These are phyloP conservation scores for Myodes glareolus DNA, from an alignment of 2,113 vertebrate genomes.

Conservation along the genomic window DNA sequence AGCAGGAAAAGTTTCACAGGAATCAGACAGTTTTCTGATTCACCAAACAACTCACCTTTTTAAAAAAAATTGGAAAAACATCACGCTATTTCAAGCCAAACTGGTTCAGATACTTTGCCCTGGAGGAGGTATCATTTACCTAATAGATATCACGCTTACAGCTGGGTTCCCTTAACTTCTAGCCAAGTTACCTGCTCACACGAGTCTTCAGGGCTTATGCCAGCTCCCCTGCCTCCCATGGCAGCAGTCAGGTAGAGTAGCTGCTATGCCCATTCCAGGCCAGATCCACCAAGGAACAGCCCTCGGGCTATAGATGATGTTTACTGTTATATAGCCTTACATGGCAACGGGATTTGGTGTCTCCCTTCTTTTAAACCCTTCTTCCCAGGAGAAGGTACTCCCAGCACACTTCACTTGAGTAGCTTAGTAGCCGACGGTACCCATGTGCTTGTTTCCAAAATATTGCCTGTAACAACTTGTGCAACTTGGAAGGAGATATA, in stretches of 20 bases:
- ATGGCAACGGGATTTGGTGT: conserved; percentile 61
- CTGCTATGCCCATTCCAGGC: background rate
- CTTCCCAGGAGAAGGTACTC: conserved; percentile 44
- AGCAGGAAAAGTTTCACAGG: background rate
- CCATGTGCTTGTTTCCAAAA: conserved; percentile 75
- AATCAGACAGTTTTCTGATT: background rate
- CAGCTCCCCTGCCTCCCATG: background rate
- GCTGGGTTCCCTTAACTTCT: background rate
- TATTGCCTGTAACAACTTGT: conserved; percentile 72
- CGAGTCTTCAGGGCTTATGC: background rate
- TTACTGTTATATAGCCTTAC: conserved; percentile 31
- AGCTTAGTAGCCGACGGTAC: conserved; percentile 73
- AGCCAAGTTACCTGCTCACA: background rate
- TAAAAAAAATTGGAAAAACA: background rate
- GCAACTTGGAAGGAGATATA: conserved; percentile 33
- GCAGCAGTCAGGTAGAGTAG: background rate
- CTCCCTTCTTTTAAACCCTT: conserved; percentile 41
- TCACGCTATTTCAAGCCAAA: conserved; percentile 20
- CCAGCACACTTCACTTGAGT: background rate
- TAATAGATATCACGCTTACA: conserved; percentile 22
- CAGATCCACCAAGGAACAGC: conserved; percentile 32
- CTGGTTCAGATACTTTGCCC: background rate
- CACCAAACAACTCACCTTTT: background rate
- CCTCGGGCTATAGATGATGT: background rate
- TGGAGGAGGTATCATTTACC: background rate